Evolutionary conservation across 2,797 vertebrate genomes (phyloP).

Genomic region (Heliangelus exortis): DNA sequence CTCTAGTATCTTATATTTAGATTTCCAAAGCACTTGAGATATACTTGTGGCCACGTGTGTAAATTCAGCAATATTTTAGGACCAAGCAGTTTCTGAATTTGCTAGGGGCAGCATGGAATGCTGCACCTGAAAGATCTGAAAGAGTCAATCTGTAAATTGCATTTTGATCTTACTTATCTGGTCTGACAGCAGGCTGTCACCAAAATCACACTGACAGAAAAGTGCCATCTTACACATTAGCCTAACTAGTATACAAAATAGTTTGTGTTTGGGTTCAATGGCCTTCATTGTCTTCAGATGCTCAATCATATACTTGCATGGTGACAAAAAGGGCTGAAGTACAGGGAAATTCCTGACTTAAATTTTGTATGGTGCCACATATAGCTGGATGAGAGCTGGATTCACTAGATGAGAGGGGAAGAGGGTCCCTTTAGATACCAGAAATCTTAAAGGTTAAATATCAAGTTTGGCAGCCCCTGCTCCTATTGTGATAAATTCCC

Average conservation of each 20-base stretch:
- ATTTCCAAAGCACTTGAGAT: background rate
- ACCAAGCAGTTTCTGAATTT: background rate
- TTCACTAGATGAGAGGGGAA: background rate
- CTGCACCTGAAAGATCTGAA: background rate
- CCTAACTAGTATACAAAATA: background rate
- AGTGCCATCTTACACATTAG: background rate
- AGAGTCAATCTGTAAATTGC: background rate
- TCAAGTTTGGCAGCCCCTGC: background rate
- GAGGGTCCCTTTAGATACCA: background rate
- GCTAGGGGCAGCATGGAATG: background rate
- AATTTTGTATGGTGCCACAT: background rate
- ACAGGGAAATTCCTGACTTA: background rate
- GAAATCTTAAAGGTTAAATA: background rate
- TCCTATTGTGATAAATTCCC: background rate
- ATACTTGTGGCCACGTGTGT: background rate
- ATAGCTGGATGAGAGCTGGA: background rate
- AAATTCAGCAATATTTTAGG: background rate
- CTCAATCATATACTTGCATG: background rate
- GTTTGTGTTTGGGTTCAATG: background rate
- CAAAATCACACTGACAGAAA: background rate
- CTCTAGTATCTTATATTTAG: accelerated
- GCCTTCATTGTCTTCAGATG: background rate
- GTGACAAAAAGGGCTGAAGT: background rate
- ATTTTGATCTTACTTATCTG: background rate
- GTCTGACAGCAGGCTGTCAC: background rate